Conservation (phyloP, 2,888 invertebrate species). For the Brachynemurus nebulosus region DNA sequence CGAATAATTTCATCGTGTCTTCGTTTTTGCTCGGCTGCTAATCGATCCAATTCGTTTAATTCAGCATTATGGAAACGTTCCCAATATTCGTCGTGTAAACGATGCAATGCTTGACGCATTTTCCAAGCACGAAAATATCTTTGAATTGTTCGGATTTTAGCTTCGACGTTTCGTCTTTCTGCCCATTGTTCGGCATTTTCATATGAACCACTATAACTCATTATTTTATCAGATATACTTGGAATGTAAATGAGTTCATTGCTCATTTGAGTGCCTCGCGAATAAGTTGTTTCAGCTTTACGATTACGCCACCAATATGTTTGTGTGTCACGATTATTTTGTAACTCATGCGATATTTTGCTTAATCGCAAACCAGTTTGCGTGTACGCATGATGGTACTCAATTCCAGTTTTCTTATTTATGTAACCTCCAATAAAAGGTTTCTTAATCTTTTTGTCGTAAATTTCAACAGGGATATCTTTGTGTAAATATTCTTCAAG, state of each 20-base stretch:
- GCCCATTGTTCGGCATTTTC: constrained; percentile 50
- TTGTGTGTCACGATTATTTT: constrained; percentile 50
- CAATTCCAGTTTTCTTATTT: constrained; percentile 50
- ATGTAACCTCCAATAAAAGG: constrained; percentile 72
- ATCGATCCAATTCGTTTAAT: constrained; percentile 32
- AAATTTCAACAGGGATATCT: constrained; percentile 42
- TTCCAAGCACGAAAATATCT: constrained; percentile 45
- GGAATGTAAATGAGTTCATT: constrained; percentile 43
- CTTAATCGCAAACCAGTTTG: constrained; percentile 57
- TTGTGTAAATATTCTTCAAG: constrained; percentile 31
- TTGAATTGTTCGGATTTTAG: constrained; percentile 45
- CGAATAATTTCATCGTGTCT: constrained; percentile 42
- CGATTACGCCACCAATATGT: constrained; percentile 38
- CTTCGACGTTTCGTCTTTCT: constrained; percentile 38
- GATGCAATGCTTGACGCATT: constrained; percentile 35
- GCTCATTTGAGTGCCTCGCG: constrained; percentile 47
- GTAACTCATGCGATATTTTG: constrained; percentile 36
- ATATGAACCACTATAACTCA: constrained; percentile 42
- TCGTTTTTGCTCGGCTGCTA: constrained; percentile 37
- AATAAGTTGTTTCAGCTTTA: constrained; percentile 39
- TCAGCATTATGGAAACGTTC: constrained; percentile 37
- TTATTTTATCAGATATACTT: constrained; percentile 44
- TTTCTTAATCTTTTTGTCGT: constrained; percentile 46
- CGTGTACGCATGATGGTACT: constrained; percentile 69
- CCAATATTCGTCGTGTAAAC: constrained; percentile 36